Evolutionary conservation across 2,888 invertebrate species (phyloP), one percentile per base, ranked within the genome.

Genomic region (Sicus ferrugineus): DNA sequence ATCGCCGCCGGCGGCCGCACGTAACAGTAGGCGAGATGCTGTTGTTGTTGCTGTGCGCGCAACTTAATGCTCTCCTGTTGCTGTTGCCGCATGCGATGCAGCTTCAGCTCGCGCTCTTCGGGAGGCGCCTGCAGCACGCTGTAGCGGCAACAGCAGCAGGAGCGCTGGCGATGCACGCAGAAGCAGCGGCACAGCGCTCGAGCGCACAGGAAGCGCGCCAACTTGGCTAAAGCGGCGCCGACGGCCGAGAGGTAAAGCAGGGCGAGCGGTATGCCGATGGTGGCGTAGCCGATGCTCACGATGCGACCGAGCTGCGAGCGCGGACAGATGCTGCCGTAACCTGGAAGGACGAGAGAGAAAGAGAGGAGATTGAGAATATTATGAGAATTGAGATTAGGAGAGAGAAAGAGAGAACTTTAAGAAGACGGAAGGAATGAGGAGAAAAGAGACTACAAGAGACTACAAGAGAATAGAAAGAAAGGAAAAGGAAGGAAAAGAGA

Each of bases 261-360:
- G 68, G 93, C 94, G 54, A 95, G 86, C 9, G 94, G 94, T 76
- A 95, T 94, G 46, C 94, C 94, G 48, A 94, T 85, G 73, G 92
- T 88, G 61, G 93, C 93, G 84, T 93, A 94, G 23, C 90, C 88
- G 82, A 93, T 92, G 14, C 96, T 96, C 16, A 94, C 91, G 23
- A 93, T 90, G 87, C 95, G 95, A 2, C 96, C 96, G 72, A 93
- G 87, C 26, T 92, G 89, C 5, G 96, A 95, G 79, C 91, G 89
- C 0, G 95, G 95, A 0, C 94, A 92, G 72, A 94, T 92, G 85
- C 93, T 94, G 38, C 95, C 96, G 81, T 95, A 96, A 78, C 96
- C 95, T 95, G 89, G 14, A 64, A 2, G 52, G 21, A 58, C 9
- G 30, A 34, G 46, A 54, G 31, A 48, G 26, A 50, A 5, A 5